A percentile compares a stretch with the other conserved stretches of the same genome.
Conservation (phyloP, 1,140 invertebrate species). For the Neoseiulus cucumeris region DNA sequence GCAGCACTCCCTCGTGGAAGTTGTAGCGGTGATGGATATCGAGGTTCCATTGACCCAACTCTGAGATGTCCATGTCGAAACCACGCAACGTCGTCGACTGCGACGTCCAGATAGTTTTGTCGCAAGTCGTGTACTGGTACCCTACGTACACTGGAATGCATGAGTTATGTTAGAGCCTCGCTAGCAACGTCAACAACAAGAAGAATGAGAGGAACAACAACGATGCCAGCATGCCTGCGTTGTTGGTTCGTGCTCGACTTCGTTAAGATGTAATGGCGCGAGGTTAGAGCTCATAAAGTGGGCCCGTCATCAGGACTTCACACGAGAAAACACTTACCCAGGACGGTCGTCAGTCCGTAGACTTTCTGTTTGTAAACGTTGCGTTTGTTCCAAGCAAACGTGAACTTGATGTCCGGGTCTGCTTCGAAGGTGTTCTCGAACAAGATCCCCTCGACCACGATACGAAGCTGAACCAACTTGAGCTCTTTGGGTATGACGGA, state of each 20-base stretch:
- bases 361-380: conserved; percentile 96
- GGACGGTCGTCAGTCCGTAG: conserved; percentile 31
- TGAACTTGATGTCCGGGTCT: conserved; percentile 77
- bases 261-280: no score
- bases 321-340: conserved; percentile 22
- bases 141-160: conserved; percentile 63
- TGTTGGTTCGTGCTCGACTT: no score
- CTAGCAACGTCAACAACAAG: no score
- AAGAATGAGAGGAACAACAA: no score
- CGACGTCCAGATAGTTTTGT: conserved; percentile 80
- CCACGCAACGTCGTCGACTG: conserved; percentile 83
- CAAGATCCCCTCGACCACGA: conserved; percentile 74
- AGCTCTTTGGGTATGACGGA: conserved; percentile 52
- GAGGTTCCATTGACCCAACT: conserved; percentile 85
- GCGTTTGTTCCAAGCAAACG: conserved; percentile 87
- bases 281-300: no score
- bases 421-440: conserved; percentile 83
- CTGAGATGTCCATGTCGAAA: conserved; percentile 85
- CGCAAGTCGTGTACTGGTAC: conserved; percentile 81
- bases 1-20: conserved; percentile 87
- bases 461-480: conserved; percentile 63
- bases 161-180: no score
- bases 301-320: no score
- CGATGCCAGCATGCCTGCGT: no score
- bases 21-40: conserved; percentile 94